Conservation (phyloP, 2,888 invertebrate species). For the Oscheius onirici region DNA sequence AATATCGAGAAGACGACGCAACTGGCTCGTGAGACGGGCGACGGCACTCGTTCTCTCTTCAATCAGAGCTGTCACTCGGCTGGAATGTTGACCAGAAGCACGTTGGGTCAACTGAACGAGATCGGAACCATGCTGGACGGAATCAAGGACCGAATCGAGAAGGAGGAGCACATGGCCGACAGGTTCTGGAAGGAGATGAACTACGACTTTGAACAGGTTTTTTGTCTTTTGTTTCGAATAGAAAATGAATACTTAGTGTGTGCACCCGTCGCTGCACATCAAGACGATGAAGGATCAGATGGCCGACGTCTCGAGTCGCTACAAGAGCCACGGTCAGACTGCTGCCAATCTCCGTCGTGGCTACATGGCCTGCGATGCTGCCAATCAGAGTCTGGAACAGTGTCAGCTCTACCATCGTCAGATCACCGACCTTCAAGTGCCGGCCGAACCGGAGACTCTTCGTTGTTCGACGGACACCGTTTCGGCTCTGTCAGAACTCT, state of each 20-base stretch:
- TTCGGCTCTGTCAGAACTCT: neutral
- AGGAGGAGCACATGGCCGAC: neutral
- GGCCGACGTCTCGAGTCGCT: too few species aligned
- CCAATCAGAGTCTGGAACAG: neutral
- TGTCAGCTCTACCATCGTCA: neutral
- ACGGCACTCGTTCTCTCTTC: neutral
- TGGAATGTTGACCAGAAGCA: neutral
- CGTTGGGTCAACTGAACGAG: neutral
- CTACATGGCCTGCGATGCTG: neutral
- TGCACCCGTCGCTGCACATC: neutral
- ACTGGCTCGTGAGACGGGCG: neutral
- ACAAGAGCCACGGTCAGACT: neutral
- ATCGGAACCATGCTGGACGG: neutral
- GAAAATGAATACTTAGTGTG: neutral
- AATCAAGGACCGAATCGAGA: slow-evolving; percentile 2
- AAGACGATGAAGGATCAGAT: neutral
- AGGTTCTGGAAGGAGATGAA: neutral
- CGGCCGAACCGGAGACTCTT: neutral
- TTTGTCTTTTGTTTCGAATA: neutral
- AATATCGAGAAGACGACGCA: neutral
- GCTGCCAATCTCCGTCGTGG: neutral
- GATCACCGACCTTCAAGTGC: neutral
- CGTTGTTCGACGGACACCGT: neutral
- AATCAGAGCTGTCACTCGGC: neutral
- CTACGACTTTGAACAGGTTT: neutral